Percentiles rank a stretch among this genome's conserved stretches.
Evolutionary conservation across 2,888 invertebrate genomes (phyloP).

Genomic region (Nymphalis polychloros): DNA sequence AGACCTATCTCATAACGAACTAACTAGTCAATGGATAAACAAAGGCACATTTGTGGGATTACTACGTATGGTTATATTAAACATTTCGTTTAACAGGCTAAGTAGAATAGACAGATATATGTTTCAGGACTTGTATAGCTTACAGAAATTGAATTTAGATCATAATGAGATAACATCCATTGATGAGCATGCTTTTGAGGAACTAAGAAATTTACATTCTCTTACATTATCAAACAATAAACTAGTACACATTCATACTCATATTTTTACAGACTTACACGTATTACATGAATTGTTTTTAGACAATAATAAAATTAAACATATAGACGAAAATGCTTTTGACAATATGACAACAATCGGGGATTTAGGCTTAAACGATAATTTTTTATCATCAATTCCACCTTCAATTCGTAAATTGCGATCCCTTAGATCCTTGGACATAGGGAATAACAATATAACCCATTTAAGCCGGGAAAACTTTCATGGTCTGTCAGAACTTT

Average conservation of each 20-base stretch:
- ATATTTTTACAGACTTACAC: conserved; percentile 86
- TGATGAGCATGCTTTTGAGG: conserved; percentile 87
- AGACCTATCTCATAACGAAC: conserved; percentile 86
- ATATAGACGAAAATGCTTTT: conserved; percentile 86
- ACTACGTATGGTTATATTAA: conserved; percentile 87
- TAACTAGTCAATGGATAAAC: conserved; percentile 88
- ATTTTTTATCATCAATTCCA: conserved; percentile 85
- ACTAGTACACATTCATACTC: conserved; percentile 84
- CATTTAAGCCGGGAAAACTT: conserved; percentile 87
- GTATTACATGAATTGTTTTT: conserved; percentile 87
- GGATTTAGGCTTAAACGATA: conserved; percentile 88
- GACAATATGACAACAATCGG: conserved; percentile 89
- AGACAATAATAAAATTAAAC: conserved; percentile 87
- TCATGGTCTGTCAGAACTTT: conserved; percentile 86
- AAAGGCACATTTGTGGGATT: conserved; percentile 88
- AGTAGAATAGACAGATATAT: conserved; percentile 85
- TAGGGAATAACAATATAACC: conserved; percentile 90
- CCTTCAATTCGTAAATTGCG: conserved; percentile 85
- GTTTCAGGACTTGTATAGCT: conserved; percentile 87
- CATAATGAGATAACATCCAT: conserved; percentile 86
- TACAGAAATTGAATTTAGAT: conserved; percentile 88
- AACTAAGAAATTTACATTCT: conserved; percentile 88
- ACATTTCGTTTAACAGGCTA: conserved; percentile 87
- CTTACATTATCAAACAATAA: conserved; percentile 87
- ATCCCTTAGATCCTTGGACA: conserved; percentile 87